Evolutionary conservation across 23 tunicate species (phyloP).

Genomic region (Ascidia mentula): DNA sequence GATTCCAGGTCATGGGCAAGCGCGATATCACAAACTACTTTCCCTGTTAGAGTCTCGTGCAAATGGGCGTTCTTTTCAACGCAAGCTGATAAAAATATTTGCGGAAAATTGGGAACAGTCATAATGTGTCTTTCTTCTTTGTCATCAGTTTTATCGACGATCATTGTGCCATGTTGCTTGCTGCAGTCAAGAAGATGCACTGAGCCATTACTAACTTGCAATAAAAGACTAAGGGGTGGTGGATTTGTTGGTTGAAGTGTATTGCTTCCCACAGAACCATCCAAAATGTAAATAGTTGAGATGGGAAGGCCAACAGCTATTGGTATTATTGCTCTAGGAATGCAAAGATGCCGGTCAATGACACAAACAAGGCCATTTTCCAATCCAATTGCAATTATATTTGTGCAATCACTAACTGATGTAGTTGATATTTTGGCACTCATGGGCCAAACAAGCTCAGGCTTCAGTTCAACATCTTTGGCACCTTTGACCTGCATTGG

Average conservation of each 20-base stretch:
- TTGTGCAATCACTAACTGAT: slow-evolving; percentile 40
- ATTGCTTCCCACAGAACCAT: not conserved
- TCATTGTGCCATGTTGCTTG: not conserved
- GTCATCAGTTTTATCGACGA: not conserved
- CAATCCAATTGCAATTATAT: slow-evolving; percentile 61
- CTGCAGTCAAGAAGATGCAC: slow-evolving; percentile 44
- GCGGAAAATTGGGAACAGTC: slow-evolving; percentile 17
- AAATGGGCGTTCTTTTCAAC: slow-evolving; percentile 6
- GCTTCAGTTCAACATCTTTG: slow-evolving; percentile 59
- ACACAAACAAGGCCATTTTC: slow-evolving; percentile 57
- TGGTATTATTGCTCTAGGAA: slow-evolving; percentile 26
- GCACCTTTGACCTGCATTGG: slow-evolving; percentile 32
- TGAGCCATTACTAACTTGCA: slow-evolving; percentile 42
- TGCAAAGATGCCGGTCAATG: slow-evolving; percentile 57
- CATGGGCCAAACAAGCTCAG: slow-evolving; percentile 92
- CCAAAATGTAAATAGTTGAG: slow-evolving; percentile 25
- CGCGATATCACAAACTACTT: slow-evolving; percentile 37
- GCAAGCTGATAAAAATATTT: slow-evolving; percentile 20
- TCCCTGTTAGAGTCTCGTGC: slow-evolving; percentile 17
- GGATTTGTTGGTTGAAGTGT: slow-evolving; percentile 3
- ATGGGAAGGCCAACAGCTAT: slow-evolving; percentile 21
- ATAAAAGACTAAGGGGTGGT: slow-evolving; percentile 24
- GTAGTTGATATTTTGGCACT: slow-evolving; percentile 28
- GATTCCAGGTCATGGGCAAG: slow-evolving; percentile 46
- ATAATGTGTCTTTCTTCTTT: not conserved